Evolutionary conservation across 53 echinoderm and acorn worm genomes (phyloP), one percentile per base, ranked within the genome.

Genomic region (Hippasteria phrygiana): DNA sequence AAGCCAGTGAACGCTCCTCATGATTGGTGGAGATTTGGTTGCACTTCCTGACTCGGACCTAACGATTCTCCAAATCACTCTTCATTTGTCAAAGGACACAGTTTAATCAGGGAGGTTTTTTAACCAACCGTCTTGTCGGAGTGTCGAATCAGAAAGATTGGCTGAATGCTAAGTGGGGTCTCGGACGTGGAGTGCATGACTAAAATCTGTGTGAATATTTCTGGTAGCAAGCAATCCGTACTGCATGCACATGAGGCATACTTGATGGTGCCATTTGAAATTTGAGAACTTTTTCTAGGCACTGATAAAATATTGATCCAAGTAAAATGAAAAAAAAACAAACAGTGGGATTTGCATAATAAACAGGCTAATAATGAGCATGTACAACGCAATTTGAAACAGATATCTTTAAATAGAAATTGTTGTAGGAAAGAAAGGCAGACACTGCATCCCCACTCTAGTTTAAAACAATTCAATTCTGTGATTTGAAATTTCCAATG

Each of bases 121-220:
- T 24, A 5, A 59, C 69, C 34, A 35, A 67, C 35, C 3, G 69
- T 8, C 20, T 7, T 14, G 41, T 18, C 18, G n/a, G 24, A 43
- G 73, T 24, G 73, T 5, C 36, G 36, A 70, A 70, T 70, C 17
- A 37, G 71, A 38, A n/a, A 26, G 43, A 41, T 32, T 66, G 73
- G 73, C 41, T 73, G 73, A 39, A 73, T 73, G 73, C 43, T 40
- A 67, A 67, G 32, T 67, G 36, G 37, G 10, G 34, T n/a, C 32
- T 67, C 22, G 34, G 12, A 67, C 69, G 5, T 67, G 34, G 34
- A 67, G 37, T 26, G 36, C 4, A 36, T 67, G 33, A n/a, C 36
- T 12, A 16, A 36, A 33, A 67, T 67, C 37, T 35, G 36, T 33
- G 33, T 35, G 18, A 67, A 67, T 67, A 33, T 59, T 59, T 4